Conservation (phyloP, 2,888 invertebrate species). For the Melipona bicolor region DNA sequence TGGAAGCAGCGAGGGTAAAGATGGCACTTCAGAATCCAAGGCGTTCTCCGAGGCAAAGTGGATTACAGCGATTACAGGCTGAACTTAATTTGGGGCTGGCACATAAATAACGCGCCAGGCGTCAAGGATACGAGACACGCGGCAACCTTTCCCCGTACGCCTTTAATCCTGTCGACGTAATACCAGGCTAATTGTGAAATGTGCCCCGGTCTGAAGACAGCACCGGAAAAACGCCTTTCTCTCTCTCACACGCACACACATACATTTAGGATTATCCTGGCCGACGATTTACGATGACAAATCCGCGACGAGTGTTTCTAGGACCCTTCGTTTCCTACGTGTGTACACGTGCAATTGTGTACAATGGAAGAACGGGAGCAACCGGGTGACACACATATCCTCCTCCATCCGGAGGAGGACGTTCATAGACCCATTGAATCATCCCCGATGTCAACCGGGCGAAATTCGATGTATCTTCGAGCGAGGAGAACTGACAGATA, state of each 20-base stretch:
- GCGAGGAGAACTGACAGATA: constrained; percentile 6
- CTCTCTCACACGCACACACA: background rate
- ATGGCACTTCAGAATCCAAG: constrained; percentile 55
- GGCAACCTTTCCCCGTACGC: constrained; percentile 58
- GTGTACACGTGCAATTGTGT: background rate
- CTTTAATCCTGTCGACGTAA: constrained; percentile 64
- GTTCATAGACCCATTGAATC: constrained; percentile 54
- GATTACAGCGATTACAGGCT: constrained; percentile 69
- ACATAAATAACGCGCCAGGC: constrained; percentile 67
- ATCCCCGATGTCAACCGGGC: constrained; percentile 29
- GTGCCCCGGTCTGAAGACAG: constrained; percentile 40
- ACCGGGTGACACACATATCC: constrained; percentile 35
- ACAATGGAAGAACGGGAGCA: background rate
- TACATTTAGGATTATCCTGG: constrained; percentile 36
- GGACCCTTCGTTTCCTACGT: background rate
- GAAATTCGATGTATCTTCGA: constrained; percentile 61
- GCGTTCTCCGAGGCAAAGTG: constrained; percentile 59
- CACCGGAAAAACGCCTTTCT: constrained; percentile 26
- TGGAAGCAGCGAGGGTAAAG: constrained; percentile 32
- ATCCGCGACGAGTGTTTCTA: constrained; percentile 50
- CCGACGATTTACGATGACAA: constrained; percentile 61
- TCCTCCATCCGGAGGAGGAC: constrained; percentile 18
- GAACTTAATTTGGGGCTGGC: constrained; percentile 68
- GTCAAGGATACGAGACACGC: constrained; percentile 64
- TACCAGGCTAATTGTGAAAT: constrained; percentile 64